Conservation (phyloP, 2,113 vertebrate species). For the Protobothrops mucrosquamatus region DNA sequence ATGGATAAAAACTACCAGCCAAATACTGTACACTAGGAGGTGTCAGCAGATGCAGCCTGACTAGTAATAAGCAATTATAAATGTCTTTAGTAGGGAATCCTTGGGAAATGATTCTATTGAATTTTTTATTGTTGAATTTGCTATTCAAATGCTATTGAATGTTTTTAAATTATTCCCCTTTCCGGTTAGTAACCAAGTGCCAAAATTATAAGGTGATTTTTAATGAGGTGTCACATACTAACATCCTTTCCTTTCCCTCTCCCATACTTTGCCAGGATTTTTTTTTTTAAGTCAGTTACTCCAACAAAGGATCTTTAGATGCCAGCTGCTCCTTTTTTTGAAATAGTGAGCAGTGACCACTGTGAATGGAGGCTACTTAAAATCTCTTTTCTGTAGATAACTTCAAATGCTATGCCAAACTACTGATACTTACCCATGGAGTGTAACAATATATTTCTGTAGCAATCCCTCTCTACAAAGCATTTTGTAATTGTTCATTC, state of each 20-base stretch:
- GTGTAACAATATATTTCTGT: neutral
- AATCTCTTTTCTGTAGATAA: neutral
- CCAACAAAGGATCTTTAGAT: neutral
- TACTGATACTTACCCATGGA: neutral
- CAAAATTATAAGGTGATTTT: neutral
- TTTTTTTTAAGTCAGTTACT: neutral
- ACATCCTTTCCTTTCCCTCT: neutral
- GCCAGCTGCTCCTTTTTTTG: too few species aligned
- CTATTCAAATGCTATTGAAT: neutral
- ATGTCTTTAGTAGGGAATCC: neutral
- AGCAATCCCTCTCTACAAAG: neutral
- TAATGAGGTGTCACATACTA: neutral
- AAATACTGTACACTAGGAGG: neutral
- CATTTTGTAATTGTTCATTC: neutral
- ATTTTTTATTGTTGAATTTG: neutral
- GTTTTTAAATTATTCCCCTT: neutral
- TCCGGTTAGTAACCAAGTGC: neutral
- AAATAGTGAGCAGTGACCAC: neutral
- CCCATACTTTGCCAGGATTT: neutral
- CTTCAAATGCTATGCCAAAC: neutral
- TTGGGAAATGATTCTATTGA: neutral
- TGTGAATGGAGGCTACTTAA: neutral
- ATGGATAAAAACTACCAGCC: neutral
- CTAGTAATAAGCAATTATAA: neutral
- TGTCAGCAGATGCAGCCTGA: neutral